Evolutionary conservation across 2,113 vertebrate genomes (phyloP).

Genomic region (Boleophthalmus pectinirostris): DNA sequence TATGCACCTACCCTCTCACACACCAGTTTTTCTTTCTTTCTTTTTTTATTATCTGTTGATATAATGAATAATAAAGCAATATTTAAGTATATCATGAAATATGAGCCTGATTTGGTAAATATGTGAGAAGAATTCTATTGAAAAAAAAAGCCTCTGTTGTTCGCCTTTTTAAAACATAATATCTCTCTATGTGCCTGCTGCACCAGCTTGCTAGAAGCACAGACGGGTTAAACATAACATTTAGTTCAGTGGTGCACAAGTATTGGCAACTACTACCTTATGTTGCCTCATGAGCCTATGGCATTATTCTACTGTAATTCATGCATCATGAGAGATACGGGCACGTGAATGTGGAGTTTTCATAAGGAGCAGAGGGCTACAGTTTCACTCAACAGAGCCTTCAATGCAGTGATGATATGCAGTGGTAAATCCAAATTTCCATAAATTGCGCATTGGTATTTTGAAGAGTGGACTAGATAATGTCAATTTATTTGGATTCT

Average conservation of each 20-base stretch:
- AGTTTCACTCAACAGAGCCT: not conserved
- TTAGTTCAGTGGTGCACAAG: not conserved
- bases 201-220: no score
- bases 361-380: not conserved
- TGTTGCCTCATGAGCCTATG: no score
- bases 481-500: not conserved
- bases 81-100: not conserved
- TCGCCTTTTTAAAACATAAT: not conserved
- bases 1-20: not conserved
- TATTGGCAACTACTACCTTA: not conserved
- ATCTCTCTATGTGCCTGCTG: not conserved
- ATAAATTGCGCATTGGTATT: not conserved
- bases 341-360: not conserved
- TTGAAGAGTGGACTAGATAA: not conserved
- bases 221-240: no score
- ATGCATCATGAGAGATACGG: not conserved
- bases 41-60: not conserved
- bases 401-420: not conserved
- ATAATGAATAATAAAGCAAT: no score
- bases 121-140: not conserved
- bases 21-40: not conserved
- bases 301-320: not conserved
- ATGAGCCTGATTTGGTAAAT: not conserved
- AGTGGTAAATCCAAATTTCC: not conserved
- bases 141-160: no score